These are phyloP conservation scores for Hydrocynus forskahlii DNA, from an alignment of 2,797 vertebrate species.

Conservation along the genomic window DNA sequence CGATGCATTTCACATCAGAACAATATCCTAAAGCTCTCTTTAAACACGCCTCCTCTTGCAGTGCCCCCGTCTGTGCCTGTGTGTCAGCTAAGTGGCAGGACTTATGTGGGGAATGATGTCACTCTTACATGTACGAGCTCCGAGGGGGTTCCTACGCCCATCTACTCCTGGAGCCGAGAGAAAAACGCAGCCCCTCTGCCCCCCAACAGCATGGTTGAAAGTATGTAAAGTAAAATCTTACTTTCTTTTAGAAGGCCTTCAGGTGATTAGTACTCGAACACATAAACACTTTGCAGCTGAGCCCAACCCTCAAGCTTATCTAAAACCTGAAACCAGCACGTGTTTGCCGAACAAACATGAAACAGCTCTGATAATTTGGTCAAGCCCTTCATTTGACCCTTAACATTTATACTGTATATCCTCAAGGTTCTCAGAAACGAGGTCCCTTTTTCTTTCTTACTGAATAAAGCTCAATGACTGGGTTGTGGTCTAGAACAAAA, in stretches of 20 bases:
- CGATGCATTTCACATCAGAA: neutral
- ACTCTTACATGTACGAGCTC: conserved; percentile 70
- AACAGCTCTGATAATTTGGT: neutral
- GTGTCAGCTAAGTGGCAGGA: conserved; percentile 66
- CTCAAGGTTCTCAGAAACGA: neutral
- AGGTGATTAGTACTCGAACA: neutral
- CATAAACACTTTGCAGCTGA: neutral
- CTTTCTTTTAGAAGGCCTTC: neutral
- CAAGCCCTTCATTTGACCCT: conserved; percentile 14
- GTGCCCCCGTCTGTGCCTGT: conserved; percentile 71
- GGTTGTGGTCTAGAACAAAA: neutral
- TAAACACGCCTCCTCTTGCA: conserved; percentile 45
- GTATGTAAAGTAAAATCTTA: conserved; percentile 51
- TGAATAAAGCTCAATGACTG: neutral
- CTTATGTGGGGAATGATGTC: conserved; percentile 65
- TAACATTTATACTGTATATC: neutral
- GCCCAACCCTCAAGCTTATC: conserved; percentile 19
- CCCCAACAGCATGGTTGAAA: conserved; percentile 68
- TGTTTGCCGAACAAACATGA: conserved; percentile 46
- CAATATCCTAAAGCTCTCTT: neutral
- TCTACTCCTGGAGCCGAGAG: conserved; percentile 70
- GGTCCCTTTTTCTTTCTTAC: neutral
- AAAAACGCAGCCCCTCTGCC: conserved; percentile 60
- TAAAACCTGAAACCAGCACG: conserved; percentile 6
- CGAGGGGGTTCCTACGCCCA: conserved; percentile 67